Conservation (phyloP, 2,888 invertebrate genomes). For the Stramonita haemastoma region DNA sequence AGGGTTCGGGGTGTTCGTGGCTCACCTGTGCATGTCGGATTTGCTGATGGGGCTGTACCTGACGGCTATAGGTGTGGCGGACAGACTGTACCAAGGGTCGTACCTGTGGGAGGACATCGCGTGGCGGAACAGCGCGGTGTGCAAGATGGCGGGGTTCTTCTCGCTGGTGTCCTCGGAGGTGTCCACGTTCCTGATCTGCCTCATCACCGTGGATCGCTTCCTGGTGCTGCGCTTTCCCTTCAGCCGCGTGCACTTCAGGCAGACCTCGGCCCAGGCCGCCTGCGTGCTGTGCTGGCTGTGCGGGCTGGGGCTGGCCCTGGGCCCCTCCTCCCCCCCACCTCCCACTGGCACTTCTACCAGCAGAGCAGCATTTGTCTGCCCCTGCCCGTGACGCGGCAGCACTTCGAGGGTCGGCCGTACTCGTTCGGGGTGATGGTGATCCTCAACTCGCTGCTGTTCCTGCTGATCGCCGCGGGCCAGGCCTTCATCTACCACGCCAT, state of each 20-base stretch:
- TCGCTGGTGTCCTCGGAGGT: constrained; percentile 80
- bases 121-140: constrained; percentile 57
- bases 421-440: constrained; percentile 71
- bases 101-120: constrained; percentile 57
- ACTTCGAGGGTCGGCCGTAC: constrained; percentile 74
- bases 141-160: constrained; percentile 58
- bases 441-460: constrained; percentile 69
- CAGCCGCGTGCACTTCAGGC: constrained; percentile 61
- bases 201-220: constrained; percentile 83
- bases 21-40: constrained; percentile 24
- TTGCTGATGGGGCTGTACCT: constrained; percentile 35
- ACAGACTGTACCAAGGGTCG: constrained; percentile 25
- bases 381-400: constrained; percentile 72
- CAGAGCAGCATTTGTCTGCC: constrained; percentile 73
- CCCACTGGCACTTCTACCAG: constrained; percentile 64
- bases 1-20: constrained; percentile 21
- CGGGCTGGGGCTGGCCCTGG: constrained; percentile 61
- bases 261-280: constrained; percentile 57
- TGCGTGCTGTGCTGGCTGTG: constrained; percentile 63
- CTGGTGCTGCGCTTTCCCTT: constrained; percentile 81
- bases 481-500: constrained; percentile 70
- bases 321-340: constrained; percentile 63
- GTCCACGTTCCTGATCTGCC: constrained; percentile 81
- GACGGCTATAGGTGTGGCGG: constrained; percentile 6
- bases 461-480: constrained; percentile 71